phyloP scores from a whole-genome alignment of 2,113 vertebrate genomes.

The Alligator sinensis region DNA sequence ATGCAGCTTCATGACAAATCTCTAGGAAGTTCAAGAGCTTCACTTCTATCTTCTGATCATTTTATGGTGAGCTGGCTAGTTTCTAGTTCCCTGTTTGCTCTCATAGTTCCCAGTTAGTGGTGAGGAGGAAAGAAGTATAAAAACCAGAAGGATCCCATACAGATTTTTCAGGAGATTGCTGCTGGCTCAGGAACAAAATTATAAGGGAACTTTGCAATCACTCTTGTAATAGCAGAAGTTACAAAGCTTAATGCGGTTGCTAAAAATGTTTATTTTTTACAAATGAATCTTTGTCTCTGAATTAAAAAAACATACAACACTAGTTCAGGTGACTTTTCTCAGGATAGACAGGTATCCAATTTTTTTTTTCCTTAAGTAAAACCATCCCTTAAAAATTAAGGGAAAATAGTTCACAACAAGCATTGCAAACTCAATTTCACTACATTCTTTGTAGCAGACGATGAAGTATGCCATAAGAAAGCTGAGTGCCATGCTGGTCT shows the following conservation, averaged over 20 bases:
- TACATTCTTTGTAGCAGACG: background rate
- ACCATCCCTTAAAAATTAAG: background rate
- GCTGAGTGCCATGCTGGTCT: background rate
- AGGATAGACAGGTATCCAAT: fast-evolving
- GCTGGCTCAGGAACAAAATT: background rate
- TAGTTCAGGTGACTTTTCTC: background rate
- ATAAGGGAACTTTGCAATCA: background rate
- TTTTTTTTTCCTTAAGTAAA: background rate
- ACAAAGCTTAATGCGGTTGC: background rate
- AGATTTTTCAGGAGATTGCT: slow-evolving; percentile 31
- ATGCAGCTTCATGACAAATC: background rate
- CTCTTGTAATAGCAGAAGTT: slow-evolving; percentile 25
- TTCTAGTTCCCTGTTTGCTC: slow-evolving; percentile 31
- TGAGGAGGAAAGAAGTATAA: slow-evolving; percentile 42
- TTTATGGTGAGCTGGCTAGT: background rate
- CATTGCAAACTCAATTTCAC: background rate
- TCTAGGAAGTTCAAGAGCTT: slow-evolving; percentile 26
- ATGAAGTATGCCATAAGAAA: background rate
- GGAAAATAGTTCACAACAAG: background rate
- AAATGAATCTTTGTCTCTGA: background rate
- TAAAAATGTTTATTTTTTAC: background rate
- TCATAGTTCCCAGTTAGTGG: slow-evolving; percentile 40
- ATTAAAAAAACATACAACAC: background rate
- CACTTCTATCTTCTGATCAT: background rate
- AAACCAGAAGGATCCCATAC: slow-evolving; percentile 32